Evolutionary conservation across 2,797 vertebrate species (phyloP), one percentile per base, ranked within the genome.

Genomic region (Chelon auratus): DNA sequence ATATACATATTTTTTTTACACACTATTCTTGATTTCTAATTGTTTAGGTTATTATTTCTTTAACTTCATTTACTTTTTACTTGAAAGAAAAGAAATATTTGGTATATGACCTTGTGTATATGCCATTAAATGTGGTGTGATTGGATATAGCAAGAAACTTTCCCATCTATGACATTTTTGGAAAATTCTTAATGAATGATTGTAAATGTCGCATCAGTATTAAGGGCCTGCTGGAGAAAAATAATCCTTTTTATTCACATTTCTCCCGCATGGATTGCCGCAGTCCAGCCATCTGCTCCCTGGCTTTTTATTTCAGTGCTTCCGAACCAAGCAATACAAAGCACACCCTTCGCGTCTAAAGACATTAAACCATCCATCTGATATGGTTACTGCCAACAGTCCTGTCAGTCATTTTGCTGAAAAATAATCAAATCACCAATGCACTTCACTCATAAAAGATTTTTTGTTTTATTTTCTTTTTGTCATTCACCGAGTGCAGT

Each of bases 221-320:
- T 61, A 66, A 47, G 13, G 9, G 54, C 59, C 59, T 47, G n/a
- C 52, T 3, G 10, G 65, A 59, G 60, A 59, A 64, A 72, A 63
- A 70, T 42, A 78, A 72, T 56, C n/a, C 56, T 62, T 69, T 63
- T 80, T 82, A 51, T 73, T 73, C 68, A 37, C 17, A 54, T 83
- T 84, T 74, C 68, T 33, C 39, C 68, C n/a, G 76, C 77, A 78
- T 77, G 82, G 64, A 39, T 80, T 84, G 62, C 66, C 69, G 42
- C 63, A 72, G 68, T 74, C 59, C 39, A 61, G 62, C 88, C 84
- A 90, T 91, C 87, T 90, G 87, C 76, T 88, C 22, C 0, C 50
- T 69, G 54, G 66, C 70, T 68, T 47, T 53, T 53, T 26, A 15
- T 77, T 62, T 80, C 22, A 62, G 54, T 67, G 47, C 43, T 59